Conservation (phyloP, 2,113 vertebrate genomes). For the Capreolus pygargus region DNA sequence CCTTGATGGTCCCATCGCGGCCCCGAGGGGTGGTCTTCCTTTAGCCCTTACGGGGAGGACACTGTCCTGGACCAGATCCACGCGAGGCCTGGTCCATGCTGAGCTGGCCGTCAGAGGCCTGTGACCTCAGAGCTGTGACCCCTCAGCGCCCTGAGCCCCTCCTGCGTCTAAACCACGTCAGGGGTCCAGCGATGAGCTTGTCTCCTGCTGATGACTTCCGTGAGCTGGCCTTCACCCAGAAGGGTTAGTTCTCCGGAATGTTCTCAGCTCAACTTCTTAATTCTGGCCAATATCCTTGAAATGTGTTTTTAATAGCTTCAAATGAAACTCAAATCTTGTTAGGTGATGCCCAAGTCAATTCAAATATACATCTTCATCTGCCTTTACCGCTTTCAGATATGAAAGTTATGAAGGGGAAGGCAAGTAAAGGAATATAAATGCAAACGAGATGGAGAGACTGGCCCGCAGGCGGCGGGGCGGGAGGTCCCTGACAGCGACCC, state of each 20-base stretch:
- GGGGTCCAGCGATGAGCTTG: fast-evolving
- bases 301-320: slow-evolving; percentile 68
- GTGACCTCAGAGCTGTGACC: neutral
- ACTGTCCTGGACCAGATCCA: neutral
- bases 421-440: slow-evolving; percentile 75
- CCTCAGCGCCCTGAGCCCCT: neutral
- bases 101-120: neutral
- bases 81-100: fast-evolving
- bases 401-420: slow-evolving; percentile 65
- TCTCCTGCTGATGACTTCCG: fast-evolving
- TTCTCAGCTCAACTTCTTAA: neutral
- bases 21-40: fast-evolving
- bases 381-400: slow-evolving; percentile 41
- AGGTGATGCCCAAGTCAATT: slow-evolving; percentile 48
- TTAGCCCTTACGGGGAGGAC: fast-evolving
- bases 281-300: slow-evolving; percentile 13
- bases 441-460: slow-evolving; percentile 53
- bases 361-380: slow-evolving; percentile 53
- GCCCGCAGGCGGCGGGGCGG: fast-evolving
- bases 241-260: neutral
- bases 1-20: fast-evolving
- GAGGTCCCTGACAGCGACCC: fast-evolving
- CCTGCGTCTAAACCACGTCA: fast-evolving
- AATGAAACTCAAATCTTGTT: slow-evolving; percentile 66
- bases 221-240: neutral